Base-by-base conservation (phyloP, 2,888 invertebrate species). In the Automeris io region DNA sequence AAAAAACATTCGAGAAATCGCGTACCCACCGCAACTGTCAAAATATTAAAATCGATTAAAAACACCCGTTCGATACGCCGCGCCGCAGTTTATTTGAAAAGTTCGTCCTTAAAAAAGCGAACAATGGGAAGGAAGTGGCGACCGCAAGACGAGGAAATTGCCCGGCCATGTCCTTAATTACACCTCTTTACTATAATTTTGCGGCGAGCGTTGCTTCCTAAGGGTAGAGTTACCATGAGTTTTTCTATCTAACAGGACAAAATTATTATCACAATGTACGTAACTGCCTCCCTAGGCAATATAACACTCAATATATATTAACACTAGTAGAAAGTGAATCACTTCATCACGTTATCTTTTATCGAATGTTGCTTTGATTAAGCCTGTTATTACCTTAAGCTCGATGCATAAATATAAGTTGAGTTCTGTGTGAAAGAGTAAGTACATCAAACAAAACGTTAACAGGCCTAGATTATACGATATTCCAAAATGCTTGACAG, bases 51-150 rank as follows among this genome's bases (percentile, higher is more conserved):
- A 83, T 85, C 79, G 85, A 85, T 85, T 85, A 74, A 53, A 62
- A 70, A 54, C 43, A 48, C 57, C 57, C 52, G 57, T 51, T 52
- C 51, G 53, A 52, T 57, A 57, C 47, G 12, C 47, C 16, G 29
- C 13, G 16, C 8, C 8, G 2, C 16, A 16, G 16, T 16, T 13
- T 16, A 16, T 29, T 5, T 29, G 29, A 29, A 29, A 26, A 29
- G n/a, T 49, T 65, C 61, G 67, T 70, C 69, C 70, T 68, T 55
- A 55, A 50, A 56, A 57, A 60, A 69, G 62, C 50, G 49, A 70
- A 85, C 85, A 85, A 85, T 79, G 60, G 74, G 69, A 75, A 83
- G 85, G 85, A 83, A 85, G 73, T 63, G 49, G 57, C 56, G 61
- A 82, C 85, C 83, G 70, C 85, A 83, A 79, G 77, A 68, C 65